Conservation (phyloP, 2,888 invertebrate genomes). For the Elmis aenea region DNA sequence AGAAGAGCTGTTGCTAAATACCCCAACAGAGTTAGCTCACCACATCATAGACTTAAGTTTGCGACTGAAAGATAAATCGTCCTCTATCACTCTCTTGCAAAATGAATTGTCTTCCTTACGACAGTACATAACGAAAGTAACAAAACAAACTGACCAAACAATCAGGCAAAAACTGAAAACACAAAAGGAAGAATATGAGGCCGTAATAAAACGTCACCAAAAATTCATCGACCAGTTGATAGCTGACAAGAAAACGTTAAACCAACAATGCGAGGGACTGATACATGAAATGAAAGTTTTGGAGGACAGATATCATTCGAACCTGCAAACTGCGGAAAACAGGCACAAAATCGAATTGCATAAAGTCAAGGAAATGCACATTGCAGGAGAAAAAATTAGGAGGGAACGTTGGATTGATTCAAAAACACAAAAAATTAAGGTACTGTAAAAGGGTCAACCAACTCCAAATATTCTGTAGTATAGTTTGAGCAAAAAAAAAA, state of each 20-base stretch:
- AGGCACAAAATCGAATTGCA: conserved; percentile 70
- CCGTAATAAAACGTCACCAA: conserved; percentile 70
- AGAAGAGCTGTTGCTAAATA: conserved; percentile 53
- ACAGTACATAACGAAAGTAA: conserved; percentile 45
- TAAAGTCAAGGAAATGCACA: conserved; percentile 69
- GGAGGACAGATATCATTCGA: conserved; percentile 61
- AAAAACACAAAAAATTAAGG: conserved; percentile 82
- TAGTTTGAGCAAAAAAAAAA: too few relatives aligned
- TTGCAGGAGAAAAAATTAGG: conserved; percentile 69
- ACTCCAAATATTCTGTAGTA: too few relatives aligned
- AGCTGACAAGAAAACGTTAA: conserved; percentile 71
- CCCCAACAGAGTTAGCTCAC: conserved; percentile 57
- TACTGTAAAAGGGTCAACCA: too few relatives aligned
- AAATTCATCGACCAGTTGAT: conserved; percentile 78
- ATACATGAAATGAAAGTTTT: conserved; percentile 60
- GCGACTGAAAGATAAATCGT: conserved; percentile 57
- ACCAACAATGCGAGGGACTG: conserved; percentile 68
- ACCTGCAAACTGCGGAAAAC: conserved; percentile 66
- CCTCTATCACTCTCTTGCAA: conserved; percentile 55
- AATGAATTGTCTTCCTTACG: conserved; percentile 56
- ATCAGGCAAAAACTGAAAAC: conserved; percentile 48
- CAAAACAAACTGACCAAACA: conserved; percentile 44
- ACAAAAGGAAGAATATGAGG: conserved; percentile 69
- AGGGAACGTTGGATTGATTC: conserved; percentile 77
- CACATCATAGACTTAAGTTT: conserved; percentile 57